These are phyloP conservation scores for Apaloderma vittatum DNA, from an alignment of 2,113 vertebrate species.

Conservation along the genomic window DNA sequence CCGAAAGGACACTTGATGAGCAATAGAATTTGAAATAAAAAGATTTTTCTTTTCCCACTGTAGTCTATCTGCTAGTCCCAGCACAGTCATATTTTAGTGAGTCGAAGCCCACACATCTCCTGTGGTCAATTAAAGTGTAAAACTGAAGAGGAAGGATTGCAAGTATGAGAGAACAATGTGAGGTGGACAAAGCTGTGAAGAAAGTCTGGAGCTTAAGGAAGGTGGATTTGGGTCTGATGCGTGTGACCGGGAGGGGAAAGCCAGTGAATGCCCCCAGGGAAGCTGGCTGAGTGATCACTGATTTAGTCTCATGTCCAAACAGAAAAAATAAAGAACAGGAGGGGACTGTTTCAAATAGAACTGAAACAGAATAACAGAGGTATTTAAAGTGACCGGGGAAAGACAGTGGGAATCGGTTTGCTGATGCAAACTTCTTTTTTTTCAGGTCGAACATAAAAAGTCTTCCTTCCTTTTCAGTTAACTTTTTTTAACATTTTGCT, in stretches of 20 bases:
- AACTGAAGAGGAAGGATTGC: background rate
- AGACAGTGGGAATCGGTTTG: background rate
- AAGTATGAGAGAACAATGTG: background rate
- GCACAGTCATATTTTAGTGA: conserved; percentile 3
- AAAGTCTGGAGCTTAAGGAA: background rate
- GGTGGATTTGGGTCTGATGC: background rate
- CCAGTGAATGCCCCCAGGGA: background rate
- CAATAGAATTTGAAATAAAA: conserved; percentile 10
- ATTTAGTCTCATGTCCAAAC: background rate
- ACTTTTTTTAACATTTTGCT: background rate
- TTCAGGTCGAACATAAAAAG: background rate
- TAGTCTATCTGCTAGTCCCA: background rate
- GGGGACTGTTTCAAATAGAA: background rate
- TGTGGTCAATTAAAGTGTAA: conserved; percentile 39
- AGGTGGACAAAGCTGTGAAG: background rate
- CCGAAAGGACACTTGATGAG: background rate
- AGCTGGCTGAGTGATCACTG: background rate
- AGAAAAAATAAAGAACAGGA: background rate
- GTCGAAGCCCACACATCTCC: background rate
- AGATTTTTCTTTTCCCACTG: background rate
- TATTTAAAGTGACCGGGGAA: background rate
- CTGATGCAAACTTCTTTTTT: background rate
- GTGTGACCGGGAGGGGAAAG: background rate
- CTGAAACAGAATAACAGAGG: background rate
- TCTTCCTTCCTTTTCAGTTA: background rate